phyloP scores from a whole-genome alignment of 2,888 invertebrate genomes.

The Rutpela maculata region DNA sequence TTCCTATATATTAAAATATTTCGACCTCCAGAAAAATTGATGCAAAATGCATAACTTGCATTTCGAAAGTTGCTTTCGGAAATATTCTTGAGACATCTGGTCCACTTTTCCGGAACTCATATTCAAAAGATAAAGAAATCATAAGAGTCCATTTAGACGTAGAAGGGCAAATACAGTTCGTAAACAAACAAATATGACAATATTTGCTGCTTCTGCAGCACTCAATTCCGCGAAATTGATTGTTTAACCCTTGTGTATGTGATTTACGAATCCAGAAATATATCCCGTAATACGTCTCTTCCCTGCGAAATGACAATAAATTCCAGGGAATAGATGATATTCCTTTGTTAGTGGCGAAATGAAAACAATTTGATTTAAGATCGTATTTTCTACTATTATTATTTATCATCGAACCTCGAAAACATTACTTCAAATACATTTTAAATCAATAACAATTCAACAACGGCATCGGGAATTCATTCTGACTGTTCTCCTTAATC shows the following conservation, averaged over 20 bases:
- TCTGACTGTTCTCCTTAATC: constrained; percentile 18
- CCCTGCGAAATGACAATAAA: constrained; percentile 14
- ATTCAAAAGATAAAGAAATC: no score
- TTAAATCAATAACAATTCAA: constrained; percentile 20
- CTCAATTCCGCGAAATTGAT: not conserved
- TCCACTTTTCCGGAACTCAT: no score
- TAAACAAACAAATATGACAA: no score
- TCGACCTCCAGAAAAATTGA: no score
- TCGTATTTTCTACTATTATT: constrained; percentile 19
- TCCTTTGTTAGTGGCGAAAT: constrained; percentile 22
- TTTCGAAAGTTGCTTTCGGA: no score
- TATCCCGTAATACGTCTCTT: constrained; percentile 18
- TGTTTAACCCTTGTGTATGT: not conserved
- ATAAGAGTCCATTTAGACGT: no score
- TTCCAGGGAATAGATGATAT: constrained; percentile 17
- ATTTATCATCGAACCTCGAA: constrained; percentile 18
- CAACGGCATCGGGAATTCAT: not conserved
- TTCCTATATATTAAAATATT: no score
- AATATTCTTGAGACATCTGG: no score
- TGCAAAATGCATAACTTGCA: no score
- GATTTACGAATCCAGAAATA: constrained; percentile 23
- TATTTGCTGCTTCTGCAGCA: no score
- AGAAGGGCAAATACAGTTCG: no score
- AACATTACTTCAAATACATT: constrained; percentile 14
- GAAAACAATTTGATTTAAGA: constrained; percentile 31